Percentiles rank a stretch among this genome's conserved stretches.
Conservation (phyloP, 2,797 vertebrate genomes). For the Anguilla megastoma region DNA sequence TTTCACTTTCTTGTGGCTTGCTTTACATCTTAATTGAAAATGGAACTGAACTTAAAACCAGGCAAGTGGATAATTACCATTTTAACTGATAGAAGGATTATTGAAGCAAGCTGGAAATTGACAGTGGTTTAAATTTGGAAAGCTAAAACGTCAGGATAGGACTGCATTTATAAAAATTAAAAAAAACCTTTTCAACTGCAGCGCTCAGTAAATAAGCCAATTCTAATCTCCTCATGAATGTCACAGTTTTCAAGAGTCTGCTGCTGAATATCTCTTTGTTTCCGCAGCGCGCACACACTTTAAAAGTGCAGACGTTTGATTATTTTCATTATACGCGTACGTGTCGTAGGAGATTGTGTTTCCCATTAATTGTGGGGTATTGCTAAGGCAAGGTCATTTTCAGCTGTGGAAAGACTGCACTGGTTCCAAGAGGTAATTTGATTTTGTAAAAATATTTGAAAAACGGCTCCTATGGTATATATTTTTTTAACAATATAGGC, state of each 20-base stretch:
- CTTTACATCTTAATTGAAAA: background rate
- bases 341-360: background rate
- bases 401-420: background rate
- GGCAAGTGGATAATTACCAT: background rate
- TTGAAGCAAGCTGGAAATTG: conserved; percentile 19
- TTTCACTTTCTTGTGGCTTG: background rate
- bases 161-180: background rate
- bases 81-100: conserved; percentile 11
- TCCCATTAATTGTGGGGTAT: background rate
- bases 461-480: background rate
- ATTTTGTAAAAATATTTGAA: conserved; percentile 1
- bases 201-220: conserved; percentile 23
- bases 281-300: background rate
- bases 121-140: background rate
- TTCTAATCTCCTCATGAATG: conserved; percentile 3
- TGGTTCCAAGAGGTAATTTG: background rate
- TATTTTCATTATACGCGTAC: conserved; percentile 7
- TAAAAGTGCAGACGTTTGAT: conserved; percentile 41
- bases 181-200: background rate
- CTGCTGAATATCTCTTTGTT: conserved; percentile 5
- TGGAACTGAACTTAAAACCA: background rate
- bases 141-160: background rate
- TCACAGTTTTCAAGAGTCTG: background rate
- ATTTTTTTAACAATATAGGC: background rate
- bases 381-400: conserved; percentile 22